Percentiles rank a stretch among this genome's conserved stretches.
Conservation (phyloP, 2,888 invertebrate genomes). For the Drosophila trichaetosa region DNA sequence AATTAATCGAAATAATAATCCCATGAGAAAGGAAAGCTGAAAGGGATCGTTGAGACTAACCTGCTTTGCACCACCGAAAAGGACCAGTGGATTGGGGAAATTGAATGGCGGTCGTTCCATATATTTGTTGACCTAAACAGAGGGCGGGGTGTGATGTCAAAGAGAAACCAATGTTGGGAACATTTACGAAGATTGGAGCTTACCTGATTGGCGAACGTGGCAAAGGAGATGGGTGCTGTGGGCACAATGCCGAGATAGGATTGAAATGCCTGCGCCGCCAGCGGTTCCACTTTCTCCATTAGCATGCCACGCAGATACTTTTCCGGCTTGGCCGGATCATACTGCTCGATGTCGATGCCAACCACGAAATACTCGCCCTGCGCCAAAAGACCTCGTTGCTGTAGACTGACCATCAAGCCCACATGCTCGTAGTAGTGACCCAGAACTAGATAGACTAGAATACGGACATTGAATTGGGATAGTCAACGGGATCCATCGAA, state of each 20-base stretch:
- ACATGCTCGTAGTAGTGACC: constrained; percentile 96
- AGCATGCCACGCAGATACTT: constrained; percentile 92
- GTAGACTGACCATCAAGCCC: constrained; percentile 94
- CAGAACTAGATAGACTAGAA: constrained; percentile 93
- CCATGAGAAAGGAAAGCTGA: constrained; percentile 4
- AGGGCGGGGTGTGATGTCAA: neutral
- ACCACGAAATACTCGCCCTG: constrained; percentile 97
- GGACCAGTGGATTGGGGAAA: constrained; percentile 91
- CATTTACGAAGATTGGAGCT: constrained; percentile 8
- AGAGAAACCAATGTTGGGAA: neutral
- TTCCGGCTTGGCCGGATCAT: constrained; percentile 91
- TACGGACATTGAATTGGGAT: neutral
- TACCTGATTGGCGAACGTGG: constrained; percentile 88
- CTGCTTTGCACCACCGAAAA: constrained; percentile 90
- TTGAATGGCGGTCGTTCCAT: constrained; percentile 95
- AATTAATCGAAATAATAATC: constrained; percentile 11
- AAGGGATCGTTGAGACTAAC: constrained; percentile 82
- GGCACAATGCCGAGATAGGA: constrained; percentile 94
- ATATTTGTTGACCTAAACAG: constrained; percentile 91
- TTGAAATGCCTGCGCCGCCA: constrained; percentile 90
- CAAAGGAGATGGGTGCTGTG: constrained; percentile 90
- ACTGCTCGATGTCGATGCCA: constrained; percentile 95
- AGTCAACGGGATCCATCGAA: accelerated
- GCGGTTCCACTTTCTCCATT: constrained; percentile 86
- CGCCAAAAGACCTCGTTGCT: constrained; percentile 92